These are phyloP conservation scores for Megaceryle maxima DNA, from an alignment of 2,113 vertebrate species.

Conservation along the genomic window DNA sequence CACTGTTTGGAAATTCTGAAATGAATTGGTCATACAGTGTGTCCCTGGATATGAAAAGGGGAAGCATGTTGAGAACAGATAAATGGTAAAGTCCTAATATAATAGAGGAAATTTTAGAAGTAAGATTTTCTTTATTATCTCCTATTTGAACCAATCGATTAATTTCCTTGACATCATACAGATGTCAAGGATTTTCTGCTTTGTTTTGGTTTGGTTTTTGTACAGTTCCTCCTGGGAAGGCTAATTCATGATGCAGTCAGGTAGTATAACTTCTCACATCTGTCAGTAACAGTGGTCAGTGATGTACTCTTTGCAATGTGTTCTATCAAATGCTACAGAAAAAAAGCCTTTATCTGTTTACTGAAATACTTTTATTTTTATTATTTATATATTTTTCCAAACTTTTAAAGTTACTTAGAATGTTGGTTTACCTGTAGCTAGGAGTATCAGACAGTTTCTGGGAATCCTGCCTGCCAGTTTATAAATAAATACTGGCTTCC, in stretches of 20 bases:
- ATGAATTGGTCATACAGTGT: background rate
- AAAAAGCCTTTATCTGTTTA: conserved; percentile 43
- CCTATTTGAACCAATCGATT: conserved; percentile 52
- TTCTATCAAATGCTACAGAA: conserved; percentile 55
- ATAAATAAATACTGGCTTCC: conserved; percentile 62
- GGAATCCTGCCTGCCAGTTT: conserved; percentile 34
- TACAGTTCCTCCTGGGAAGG: conserved; percentile 43
- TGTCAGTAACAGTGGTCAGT: conserved; percentile 47
- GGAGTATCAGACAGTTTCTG: conserved; percentile 40
- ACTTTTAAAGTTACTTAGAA: background rate
- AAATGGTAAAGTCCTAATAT: background rate
- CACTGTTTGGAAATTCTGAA: background rate
- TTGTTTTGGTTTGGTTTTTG: conserved; percentile 25
- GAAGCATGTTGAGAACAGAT: background rate
- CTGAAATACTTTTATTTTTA: conserved; percentile 2
- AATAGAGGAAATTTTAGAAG: conserved; percentile 37
- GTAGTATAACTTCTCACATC: conserved; percentile 43
- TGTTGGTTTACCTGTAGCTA: conserved; percentile 69
- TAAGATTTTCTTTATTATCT: conserved; percentile 52
- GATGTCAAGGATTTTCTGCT: conserved; percentile 54
- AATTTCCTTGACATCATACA: conserved; percentile 49
- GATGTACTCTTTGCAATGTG: conserved; percentile 42
- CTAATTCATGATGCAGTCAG: conserved; percentile 64
- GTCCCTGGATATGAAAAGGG: background rate
- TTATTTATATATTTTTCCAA: conserved; percentile 50